Base-by-base conservation (phyloP, 1,140 invertebrate species). In the Cherax destructor region DNA sequence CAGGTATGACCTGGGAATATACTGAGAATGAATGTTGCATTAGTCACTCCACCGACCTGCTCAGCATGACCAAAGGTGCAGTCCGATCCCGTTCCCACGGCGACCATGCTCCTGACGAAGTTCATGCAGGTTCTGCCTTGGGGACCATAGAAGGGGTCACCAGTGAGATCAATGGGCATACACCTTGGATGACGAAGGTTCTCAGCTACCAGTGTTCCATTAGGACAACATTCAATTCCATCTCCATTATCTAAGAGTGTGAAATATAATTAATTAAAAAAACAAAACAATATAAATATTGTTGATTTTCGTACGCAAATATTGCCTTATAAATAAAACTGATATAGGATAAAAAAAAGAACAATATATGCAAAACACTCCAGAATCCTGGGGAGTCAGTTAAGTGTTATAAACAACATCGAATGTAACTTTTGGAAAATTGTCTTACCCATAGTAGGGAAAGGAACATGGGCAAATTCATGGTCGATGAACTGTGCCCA, bases 401-500 rank as follows among this genome's bases (percentile, higher is more conserved):
- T 10, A 24, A 13, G 24, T 6, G 0, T 50, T 24, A 18, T 41
- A 41, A 41, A 41, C 30, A 41, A 41, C 0, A 41, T 41, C 3
- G 13, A 7, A 9, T 10, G 13, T 56, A 10, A 56, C 9, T 56
- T 18, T 10, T 50, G 9, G 13, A 50, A 16, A 16, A 21, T 11
- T 50, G 9, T 18, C 72, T 92, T 84, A 93, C 97, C 96, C 49
- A 96, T 96, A 47, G 97, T 95, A 7, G 97, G 97, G 0, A 97
- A 93, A 97, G 96, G 83, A 21, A 83, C 47, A 24, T 89, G 87
- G 4, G 96, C 97, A 96, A 98, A 97, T 92, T 98, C 97, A 94
- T 98, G 97, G 5, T 97, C 97, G n/a, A 98, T 96, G 81, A 98
- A 97, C 94, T 98, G 97, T 16, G 97, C 97, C 96, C 97, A 98